Evolutionary conservation across 2,888 invertebrate genomes (phyloP), one percentile per base, ranked within the genome.

Genomic region (Anthrax anthrax): DNA sequence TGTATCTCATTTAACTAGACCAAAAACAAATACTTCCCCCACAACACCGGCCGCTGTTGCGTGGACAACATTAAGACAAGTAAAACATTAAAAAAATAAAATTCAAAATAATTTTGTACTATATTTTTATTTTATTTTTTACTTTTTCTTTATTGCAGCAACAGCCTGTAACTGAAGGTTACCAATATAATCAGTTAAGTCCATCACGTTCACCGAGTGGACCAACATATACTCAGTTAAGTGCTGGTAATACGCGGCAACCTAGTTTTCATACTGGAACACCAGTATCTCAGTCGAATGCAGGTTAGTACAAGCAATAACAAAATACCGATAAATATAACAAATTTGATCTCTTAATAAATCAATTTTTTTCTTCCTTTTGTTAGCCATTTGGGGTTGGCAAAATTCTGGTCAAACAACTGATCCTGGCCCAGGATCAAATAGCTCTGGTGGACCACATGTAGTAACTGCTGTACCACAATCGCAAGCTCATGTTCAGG

Each of bases 141-240:
- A 34, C 3, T 34, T 12, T 12, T 34, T 34, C 4, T 34, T 34
- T 34, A 34, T 8, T 38, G 16, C 16, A 58, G 54, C 67, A 77
- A 57, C 75, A 78, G 61, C 77, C 79, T 6, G 78, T 80, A 34
- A 75, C 81, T 18, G 81, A 81, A 61, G 78, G 80, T 37, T 82
- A 83, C 62, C 81, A 81, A 57, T 77, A 75, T 58, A 80, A 74
- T 66, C 70, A 68, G 52, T 80, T 82, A 58, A 88, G 87, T 67
- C 87, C 89, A 39, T 78, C 82, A 47, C 76, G 86, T 59, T 86
- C 86, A 18, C 88, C 88, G n/a, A 77, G 78, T 58, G 87, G 87
- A 45, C 84, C 85, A 18, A 85, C 84, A 1, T 85, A 86, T 60
- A 85, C 85, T 13, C 84, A 85, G 60, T 66, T 86, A 17, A 81